Base-by-base conservation (phyloP, 2,888 invertebrate species). In the Pachymerium ferrugineum region DNA sequence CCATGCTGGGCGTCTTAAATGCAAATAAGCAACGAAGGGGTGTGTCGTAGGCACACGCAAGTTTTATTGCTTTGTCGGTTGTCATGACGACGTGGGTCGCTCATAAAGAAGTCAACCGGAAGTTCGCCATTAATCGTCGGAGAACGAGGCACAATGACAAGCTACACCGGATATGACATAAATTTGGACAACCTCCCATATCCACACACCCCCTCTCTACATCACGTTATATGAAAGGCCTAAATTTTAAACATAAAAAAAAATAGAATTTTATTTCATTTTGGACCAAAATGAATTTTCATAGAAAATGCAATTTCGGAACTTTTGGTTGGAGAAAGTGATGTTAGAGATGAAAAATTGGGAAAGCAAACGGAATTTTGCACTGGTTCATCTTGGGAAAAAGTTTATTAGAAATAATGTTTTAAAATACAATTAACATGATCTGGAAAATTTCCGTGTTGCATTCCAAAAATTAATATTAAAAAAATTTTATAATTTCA, bases 51-150 rank as follows among this genome's bases (percentile, higher is more conserved):
- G 62, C 62, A 25, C 62, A 62, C 62, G 62, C 62, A 69, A 69
- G 69, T 71, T 71, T 71, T 71, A 71, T 38, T 71, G 33, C 71
- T 71, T 69, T 38, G 38, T 71, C 35, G 71, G 71, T 71, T 35
- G 28, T 35, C 71, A 71, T 71, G 29, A n/a, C 71, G 35, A 71
- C 71, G 38, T 35, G 71, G 28, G 71, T 42, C 71, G 38, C 71
- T 35, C 71, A 71, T 71, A 71, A 71, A 71, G 71, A 38, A 71
- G 62, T 25, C 62, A 31, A 71, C 71, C 71, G 71, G 71, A 71
- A 71, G 71, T 71, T 31, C 33, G 38, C 71, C 71, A 71, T 71
- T 71, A 71, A 71, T 71, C 62, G 62, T 71, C 71, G 28, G 71
- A 35, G 35, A 38, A 31, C 31, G 38, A 71, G 71, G 35, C 38